phyloP scores from a whole-genome alignment of 2,797 vertebrate genomes.

The Sardinella longiceps region DNA sequence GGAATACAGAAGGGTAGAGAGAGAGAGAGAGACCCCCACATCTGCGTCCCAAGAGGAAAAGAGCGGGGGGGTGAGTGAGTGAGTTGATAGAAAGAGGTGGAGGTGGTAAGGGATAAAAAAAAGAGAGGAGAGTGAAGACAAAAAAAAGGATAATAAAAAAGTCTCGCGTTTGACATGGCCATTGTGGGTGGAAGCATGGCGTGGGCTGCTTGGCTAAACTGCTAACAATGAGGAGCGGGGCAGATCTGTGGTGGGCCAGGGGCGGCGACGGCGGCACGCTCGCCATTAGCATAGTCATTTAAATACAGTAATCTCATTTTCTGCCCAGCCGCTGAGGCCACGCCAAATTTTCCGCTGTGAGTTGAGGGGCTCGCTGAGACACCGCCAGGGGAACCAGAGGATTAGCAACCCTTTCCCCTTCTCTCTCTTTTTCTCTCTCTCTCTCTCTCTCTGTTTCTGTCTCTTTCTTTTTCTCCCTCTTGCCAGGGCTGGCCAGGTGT shows the following conservation, averaged over 20 bases:
- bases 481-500: not conserved
- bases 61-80: conserved; percentile 56
- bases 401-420: not conserved
- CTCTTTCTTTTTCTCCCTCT: too few relatives aligned
- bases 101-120: conserved; percentile 20
- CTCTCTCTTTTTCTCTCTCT: not conserved
- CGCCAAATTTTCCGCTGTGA: conserved; percentile 73
- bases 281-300: conserved; percentile 99
- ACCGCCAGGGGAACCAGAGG: not conserved
- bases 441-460: too few relatives aligned
- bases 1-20: not conserved
- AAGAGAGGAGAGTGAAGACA: conserved; percentile 39
- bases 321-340: conserved; percentile 86
- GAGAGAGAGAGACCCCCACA: conserved; percentile 36
- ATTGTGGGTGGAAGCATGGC: conserved; percentile 72
- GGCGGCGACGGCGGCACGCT: conserved; percentile 76
- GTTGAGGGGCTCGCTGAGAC: conserved; percentile 53
- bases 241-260: conserved; percentile 76
- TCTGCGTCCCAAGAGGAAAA: conserved; percentile 64
- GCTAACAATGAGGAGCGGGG: conserved; percentile 82
- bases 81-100: conserved; percentile 54
- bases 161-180: conserved; percentile 76
- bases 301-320: conserved; percentile 99
- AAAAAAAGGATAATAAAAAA: conserved; percentile 68
- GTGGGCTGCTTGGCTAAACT: conserved; percentile 84